Percentiles rank a stretch among this genome's conserved stretches.
phyloP scores from a whole-genome alignment of 2,113 vertebrate species.

The Ailurus styani region DNA sequence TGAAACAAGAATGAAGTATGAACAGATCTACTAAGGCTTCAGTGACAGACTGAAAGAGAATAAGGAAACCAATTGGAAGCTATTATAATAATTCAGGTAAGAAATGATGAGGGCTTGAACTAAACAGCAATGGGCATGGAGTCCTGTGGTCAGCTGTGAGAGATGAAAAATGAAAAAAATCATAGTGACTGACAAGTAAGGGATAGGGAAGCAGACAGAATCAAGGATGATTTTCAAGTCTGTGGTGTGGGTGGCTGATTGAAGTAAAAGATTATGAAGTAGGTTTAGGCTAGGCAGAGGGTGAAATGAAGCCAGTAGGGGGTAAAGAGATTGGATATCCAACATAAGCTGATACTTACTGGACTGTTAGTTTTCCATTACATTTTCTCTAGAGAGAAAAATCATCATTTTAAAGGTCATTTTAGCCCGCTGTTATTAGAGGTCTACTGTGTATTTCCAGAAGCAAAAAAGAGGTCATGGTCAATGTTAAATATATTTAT shows the following conservation, averaged over 20 bases:
- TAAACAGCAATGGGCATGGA: not conserved
- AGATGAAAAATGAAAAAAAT: not conserved
- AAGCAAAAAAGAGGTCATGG: slow-evolving; percentile 33
- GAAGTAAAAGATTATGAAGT: not conserved
- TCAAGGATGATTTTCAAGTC: not conserved
- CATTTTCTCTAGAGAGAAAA: not conserved
- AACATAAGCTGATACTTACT: not conserved
- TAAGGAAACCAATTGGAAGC: not conserved
- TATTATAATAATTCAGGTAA: not conserved
- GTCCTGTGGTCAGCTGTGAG: not conserved
- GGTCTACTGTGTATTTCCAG: slow-evolving; percentile 37
- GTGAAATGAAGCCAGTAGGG: not conserved
- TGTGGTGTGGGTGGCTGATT: not conserved
- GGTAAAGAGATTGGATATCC: not conserved
- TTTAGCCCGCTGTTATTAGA: slow-evolving; percentile 9
- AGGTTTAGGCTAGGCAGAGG: not conserved
- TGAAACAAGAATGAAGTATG: not conserved
- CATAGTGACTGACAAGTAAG: not conserved
- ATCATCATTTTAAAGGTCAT: not conserved
- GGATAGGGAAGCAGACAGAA: not conserved
- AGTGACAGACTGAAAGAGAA: not conserved
- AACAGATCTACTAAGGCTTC: not conserved
- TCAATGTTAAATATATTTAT: not conserved
- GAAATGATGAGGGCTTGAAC: not conserved
- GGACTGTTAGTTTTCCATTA: not conserved